These are phyloP conservation scores for Itoplectis maculator DNA, from an alignment of 2,888 invertebrate species.

Conservation along the genomic window DNA sequence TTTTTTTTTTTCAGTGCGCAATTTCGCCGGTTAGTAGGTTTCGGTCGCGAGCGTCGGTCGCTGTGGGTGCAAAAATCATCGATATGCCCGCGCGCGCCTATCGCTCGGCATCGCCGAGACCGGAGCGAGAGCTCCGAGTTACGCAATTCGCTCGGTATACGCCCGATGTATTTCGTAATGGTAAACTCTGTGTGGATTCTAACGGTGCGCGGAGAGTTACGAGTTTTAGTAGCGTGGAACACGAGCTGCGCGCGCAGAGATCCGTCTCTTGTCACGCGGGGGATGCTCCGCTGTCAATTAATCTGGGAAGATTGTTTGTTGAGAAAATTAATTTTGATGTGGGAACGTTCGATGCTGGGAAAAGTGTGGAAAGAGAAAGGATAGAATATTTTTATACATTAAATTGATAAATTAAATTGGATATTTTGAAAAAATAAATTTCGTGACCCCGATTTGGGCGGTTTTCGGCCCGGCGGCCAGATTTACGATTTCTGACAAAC, in stretches of 20 bases:
- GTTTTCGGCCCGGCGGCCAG: too few relatives aligned
- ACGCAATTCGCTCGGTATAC: slow-evolving; percentile 50
- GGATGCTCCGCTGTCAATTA: not conserved
- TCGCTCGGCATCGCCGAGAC: slow-evolving; percentile 44
- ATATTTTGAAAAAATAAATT: too few relatives aligned
- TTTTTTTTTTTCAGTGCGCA: slow-evolving; percentile 45
- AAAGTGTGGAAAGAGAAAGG: too few relatives aligned
- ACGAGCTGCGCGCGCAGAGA: not conserved
- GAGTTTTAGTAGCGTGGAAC: slow-evolving; percentile 1
- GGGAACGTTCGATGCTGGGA: too few relatives aligned
- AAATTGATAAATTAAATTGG: too few relatives aligned
- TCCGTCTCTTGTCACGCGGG: too few relatives aligned
- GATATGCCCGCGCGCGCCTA: slow-evolving; percentile 51
- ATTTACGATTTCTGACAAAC: too few relatives aligned
- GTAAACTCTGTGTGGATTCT: slow-evolving; percentile 18
- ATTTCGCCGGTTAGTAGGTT: slow-evolving; percentile 44
- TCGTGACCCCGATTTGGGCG: too few relatives aligned
- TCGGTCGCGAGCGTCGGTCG: slow-evolving; percentile 33
- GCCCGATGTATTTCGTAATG: slow-evolving; percentile 58
- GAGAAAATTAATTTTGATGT: too few relatives aligned
- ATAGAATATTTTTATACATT: too few relatives aligned
- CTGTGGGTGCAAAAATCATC: slow-evolving; percentile 51
- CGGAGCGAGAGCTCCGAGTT: slow-evolving; percentile 39
- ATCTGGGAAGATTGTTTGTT: too few relatives aligned
- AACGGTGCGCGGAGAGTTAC: slow-evolving; percentile 12